Base-by-base conservation (phyloP, 2,888 invertebrate species). In the Halocaridina rubra region DNA sequence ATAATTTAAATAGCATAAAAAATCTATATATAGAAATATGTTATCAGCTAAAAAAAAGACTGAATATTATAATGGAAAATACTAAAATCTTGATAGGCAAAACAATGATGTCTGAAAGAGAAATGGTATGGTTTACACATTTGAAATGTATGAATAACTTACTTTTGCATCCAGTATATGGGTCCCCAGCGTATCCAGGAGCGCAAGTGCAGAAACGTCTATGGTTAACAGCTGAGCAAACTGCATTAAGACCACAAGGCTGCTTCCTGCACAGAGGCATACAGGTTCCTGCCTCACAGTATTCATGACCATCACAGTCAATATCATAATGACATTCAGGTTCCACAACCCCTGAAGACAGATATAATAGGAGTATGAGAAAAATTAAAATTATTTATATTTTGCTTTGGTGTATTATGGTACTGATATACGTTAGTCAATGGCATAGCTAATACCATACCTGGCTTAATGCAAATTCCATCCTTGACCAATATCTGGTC, bases 201-300 rank as follows among this genome's bases (percentile, higher is more conserved):
- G 95, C 92, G 90, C 96, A 97, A 0, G 96, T 96, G 90, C 97
- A 97, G 0, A 95, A 96, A 0, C 96, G 95, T 89, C 93, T 93
- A 91, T 97, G 97, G 90, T 94, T 94, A 89, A 95, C 94, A 27
- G 96, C 96, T 92, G 96, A 95, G 91, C 97, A 97, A 89, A 94
- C 94, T 0, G 96, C 94, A 90, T 96, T 96, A 27, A 94, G 93
- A 8, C 97, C 97, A 90, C 97, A 97, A n/a, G 90, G 90, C 27
- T 89, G 88, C 32, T 72, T 75, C 10, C 72, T 59, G 64, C 89
- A 89, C 4, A 89, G 88, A 33, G 77, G 67, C 94, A 93, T 93
- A 90, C 97, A 97, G 0, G 96, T 93, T 89, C 96, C 93, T 90
- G 96, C 93, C 90, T 96, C 95, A 90, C 97, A 97, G 46, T 95